Percentiles rank a stretch among this genome's conserved stretches.
phyloP scores from a whole-genome alignment of 2,888 invertebrate genomes.

The Spisula subtruncata region DNA sequence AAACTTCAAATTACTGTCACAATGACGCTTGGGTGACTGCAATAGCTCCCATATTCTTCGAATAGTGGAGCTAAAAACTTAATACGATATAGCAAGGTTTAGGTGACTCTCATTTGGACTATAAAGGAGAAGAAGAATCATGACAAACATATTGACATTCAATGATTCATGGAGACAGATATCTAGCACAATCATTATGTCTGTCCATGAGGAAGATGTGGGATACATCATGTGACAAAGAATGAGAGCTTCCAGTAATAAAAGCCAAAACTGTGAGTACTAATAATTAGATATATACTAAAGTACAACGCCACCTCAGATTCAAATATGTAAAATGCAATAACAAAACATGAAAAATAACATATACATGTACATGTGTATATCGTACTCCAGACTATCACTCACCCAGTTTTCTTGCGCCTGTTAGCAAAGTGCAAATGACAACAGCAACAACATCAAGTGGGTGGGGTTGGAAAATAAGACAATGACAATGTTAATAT shows the following conservation, averaged over 20 bases:
- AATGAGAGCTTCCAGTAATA: neutral
- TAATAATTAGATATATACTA: neutral
- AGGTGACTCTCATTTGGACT: too few relatives aligned
- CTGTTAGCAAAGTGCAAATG: constrained; percentile 55
- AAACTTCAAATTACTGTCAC: too few relatives aligned
- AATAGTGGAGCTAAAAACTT: too few relatives aligned
- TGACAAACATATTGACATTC: too few relatives aligned
- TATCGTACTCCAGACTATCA: constrained; percentile 33
- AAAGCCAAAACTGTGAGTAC: neutral
- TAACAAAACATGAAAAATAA: neutral
- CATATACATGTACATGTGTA: neutral
- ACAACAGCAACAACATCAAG: constrained; percentile 51
- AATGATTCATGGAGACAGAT: too few relatives aligned
- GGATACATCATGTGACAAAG: too few relatives aligned
- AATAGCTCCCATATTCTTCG: too few relatives aligned
- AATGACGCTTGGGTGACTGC: too few relatives aligned
- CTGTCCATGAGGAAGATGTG: neutral
- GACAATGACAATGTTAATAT: constrained; percentile 36
- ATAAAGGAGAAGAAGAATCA: too few relatives aligned
- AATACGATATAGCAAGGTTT: too few relatives aligned
- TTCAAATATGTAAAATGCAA: neutral
- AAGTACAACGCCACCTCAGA: neutral
- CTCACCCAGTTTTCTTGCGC: constrained; percentile 68
- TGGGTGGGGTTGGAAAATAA: constrained; percentile 53
- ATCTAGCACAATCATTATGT: too few relatives aligned